These are phyloP conservation scores for Oreochromis tanganicae DNA, from an alignment of 2,113 vertebrate species.

Conservation along the genomic window DNA sequence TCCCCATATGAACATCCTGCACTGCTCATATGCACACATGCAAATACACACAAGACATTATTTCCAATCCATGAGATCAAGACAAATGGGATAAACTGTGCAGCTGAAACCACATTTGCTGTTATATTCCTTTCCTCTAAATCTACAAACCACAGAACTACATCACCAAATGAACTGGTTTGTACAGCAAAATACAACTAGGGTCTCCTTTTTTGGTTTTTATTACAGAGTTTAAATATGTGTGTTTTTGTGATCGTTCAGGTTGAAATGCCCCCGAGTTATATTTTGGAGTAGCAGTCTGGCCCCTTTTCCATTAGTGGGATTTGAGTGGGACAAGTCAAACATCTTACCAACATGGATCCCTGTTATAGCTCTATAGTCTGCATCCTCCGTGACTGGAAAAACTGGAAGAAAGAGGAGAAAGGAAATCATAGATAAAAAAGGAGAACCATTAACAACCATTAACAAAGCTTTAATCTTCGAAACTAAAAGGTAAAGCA, in stretches of 20 bases:
- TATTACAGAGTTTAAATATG: neutral
- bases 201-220: conserved; percentile 1
- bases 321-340: neutral
- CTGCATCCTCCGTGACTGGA: conserved; percentile 55
- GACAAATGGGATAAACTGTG: conserved; percentile 42
- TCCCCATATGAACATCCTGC: conserved; percentile 7
- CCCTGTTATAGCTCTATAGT: conserved; percentile 58
- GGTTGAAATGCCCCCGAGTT: neutral
- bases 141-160: conserved; percentile 26
- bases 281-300: neutral
- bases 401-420: conserved; percentile 5
- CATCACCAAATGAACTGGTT: conserved; percentile 57
- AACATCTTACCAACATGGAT: conserved; percentile 63
- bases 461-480: neutral
- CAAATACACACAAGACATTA: conserved; percentile 19
- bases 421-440: neutral
- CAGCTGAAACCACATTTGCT: conserved; percentile 33
- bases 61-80: conserved; percentile 33
- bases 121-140: conserved; percentile 9
- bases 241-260: neutral
- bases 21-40: conserved; percentile 1
- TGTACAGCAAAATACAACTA: conserved; percentile 38
- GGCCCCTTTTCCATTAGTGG: neutral
- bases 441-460: neutral
- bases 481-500: neutral